These are phyloP conservation scores for Pyxicephalus adspersus DNA, from an alignment of 2,113 vertebrate species.

Conservation along the genomic window DNA sequence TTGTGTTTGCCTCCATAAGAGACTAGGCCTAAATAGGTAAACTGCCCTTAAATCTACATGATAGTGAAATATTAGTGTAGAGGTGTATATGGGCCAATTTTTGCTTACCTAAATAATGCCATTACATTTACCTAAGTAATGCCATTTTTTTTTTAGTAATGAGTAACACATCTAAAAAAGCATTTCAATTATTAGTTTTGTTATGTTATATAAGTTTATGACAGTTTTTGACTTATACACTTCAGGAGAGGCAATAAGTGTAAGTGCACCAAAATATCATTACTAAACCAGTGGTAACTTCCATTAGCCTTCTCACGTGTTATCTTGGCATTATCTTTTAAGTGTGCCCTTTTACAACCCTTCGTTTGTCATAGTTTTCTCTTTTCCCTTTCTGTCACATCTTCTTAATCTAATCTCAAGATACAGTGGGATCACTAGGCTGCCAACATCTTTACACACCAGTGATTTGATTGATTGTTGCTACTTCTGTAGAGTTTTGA, in stretches of 20 bases:
- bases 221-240: background rate
- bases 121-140: too few relatives aligned
- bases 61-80: too few relatives aligned
- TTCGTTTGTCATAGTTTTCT: conserved; percentile 46
- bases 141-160: too few relatives aligned
- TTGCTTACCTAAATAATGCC: too few relatives aligned
- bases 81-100: too few relatives aligned
- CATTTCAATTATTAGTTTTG: too few relatives aligned
- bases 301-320: conserved; percentile 11
- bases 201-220: background rate
- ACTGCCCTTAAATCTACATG: too few relatives aligned
- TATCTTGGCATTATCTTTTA: conserved; percentile 30
- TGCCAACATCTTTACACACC: conserved; percentile 49
- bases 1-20: too few relatives aligned
- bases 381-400: conserved; percentile 51
- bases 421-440: conserved; percentile 48
- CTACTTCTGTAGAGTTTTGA: conserved; percentile 41
- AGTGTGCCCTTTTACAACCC: conserved; percentile 34
- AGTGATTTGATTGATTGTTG: conserved; percentile 53
- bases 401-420: conserved; percentile 47
- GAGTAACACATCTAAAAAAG: too few relatives aligned
- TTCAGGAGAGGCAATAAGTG: background rate
- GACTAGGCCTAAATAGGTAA: too few relatives aligned
- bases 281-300: background rate
- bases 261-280: background rate